phyloP scores from a whole-genome alignment of 2,888 invertebrate species.

The Limnephilus lunatus region DNA sequence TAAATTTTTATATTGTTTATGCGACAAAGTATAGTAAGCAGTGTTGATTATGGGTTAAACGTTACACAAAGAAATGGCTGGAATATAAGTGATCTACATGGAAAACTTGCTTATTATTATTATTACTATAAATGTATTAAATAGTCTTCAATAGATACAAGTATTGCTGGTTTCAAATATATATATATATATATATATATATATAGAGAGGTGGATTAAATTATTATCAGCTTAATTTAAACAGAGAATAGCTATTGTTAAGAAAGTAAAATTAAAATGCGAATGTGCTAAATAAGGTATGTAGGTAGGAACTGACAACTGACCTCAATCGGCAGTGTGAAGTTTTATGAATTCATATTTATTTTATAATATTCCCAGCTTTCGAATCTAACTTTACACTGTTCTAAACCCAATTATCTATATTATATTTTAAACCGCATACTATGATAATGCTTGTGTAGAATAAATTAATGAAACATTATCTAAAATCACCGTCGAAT shows the following conservation, averaged over 20 bases:
- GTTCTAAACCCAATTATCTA: background rate
- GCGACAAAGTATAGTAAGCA: too few species aligned
- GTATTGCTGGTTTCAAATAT: background rate
- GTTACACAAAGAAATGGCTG: too few species aligned
- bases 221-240: background rate
- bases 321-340: background rate
- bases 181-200: too few species aligned
- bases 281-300: background rate
- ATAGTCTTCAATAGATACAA: background rate
- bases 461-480: too few species aligned
- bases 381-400: background rate
- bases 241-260: background rate
- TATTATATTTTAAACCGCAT: background rate
- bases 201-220: too few species aligned
- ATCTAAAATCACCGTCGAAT: too few species aligned
- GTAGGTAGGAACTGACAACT: background rate
- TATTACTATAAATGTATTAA: background rate
- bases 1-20: too few species aligned
- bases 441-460: too few species aligned
- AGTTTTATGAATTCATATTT: background rate
- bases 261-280: background rate
- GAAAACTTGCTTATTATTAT: too few species aligned
- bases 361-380: background rate
- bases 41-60: too few species aligned
- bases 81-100: too few species aligned